Conservation (phyloP, 2,888 invertebrate genomes). For the Scaptomyza cyrtandrae region DNA sequence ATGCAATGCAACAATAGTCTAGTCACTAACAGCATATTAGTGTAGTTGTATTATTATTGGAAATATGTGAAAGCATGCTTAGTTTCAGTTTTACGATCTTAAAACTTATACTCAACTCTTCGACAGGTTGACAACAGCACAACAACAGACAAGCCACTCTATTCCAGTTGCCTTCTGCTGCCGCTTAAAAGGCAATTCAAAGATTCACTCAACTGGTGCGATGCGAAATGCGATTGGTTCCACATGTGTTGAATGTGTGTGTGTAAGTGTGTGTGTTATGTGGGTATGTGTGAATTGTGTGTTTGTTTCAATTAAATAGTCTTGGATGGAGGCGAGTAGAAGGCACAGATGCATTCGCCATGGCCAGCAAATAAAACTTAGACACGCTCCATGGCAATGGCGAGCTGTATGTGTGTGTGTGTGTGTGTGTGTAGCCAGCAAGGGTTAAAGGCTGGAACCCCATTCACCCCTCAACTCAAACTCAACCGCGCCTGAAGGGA, state of each 20-base stretch:
- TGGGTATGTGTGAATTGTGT: constrained; percentile 28
- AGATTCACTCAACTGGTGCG: constrained; percentile 65
- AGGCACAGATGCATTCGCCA: constrained; percentile 54
- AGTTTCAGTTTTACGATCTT: no score
- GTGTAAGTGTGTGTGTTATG: background rate
- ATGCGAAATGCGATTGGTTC: constrained; percentile 72
- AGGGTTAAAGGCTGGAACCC: constrained; percentile 48
- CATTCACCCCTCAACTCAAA: constrained; percentile 2
- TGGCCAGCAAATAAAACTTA: constrained; percentile 79
- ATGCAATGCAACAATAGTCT: no score
- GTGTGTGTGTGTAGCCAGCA: constrained; percentile 4
- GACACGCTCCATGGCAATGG: constrained; percentile 60
- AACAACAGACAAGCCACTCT: background rate
- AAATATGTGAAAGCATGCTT: no score
- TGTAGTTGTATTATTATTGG: no score
- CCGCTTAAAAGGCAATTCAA: constrained; percentile 27
- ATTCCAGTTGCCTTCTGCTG: background rate
- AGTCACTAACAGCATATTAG: no score
- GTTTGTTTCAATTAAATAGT: constrained; percentile 65
- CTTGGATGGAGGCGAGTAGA: constrained; percentile 6
- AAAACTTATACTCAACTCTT: no score
- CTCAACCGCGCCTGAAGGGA: background rate
- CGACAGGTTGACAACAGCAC: no score
- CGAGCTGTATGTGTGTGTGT: constrained; percentile 2
- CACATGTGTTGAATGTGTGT: constrained; percentile 47